Conservation (phyloP, 2,888 invertebrate species). For the Crepidodera aurea region DNA sequence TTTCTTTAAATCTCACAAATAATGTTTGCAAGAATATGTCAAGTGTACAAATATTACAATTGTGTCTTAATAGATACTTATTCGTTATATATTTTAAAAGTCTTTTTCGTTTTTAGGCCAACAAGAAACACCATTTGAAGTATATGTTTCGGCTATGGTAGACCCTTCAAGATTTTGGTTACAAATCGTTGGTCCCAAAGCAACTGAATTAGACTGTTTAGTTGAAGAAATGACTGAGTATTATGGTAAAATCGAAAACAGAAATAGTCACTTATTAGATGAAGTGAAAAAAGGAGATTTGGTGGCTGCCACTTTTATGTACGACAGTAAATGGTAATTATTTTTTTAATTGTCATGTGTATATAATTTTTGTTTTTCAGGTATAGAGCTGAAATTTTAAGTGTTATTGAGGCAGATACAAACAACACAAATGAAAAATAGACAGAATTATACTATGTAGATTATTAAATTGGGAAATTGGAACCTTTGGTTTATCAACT, state of each 20-base stretch:
- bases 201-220: conserved; percentile 79
- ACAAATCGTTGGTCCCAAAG: conserved; percentile 78
- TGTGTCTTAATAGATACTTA: no score
- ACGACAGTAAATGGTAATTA: conserved; percentile 81
- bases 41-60: no score
- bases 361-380: conserved; percentile 40
- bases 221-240: conserved; percentile 85
- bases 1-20: no score
- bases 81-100: no score
- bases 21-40: no score
- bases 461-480: no score
- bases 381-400: conserved; percentile 71
- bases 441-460: conserved; percentile 79
- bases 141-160: conserved; percentile 86
- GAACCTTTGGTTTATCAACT: no score
- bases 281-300: conserved; percentile 77
- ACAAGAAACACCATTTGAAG: conserved; percentile 74
- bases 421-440: conserved; percentile 64
- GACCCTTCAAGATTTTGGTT: conserved; percentile 86
- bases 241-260: conserved; percentile 73
- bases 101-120: conserved; percentile 54
- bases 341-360: no score
- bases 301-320: conserved; percentile 84
- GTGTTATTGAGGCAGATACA: conserved; percentile 65
- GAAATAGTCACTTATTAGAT: conserved; percentile 65